phyloP scores from a whole-genome alignment of 2,888 invertebrate genomes.

The Epirrhoe tristata region DNA sequence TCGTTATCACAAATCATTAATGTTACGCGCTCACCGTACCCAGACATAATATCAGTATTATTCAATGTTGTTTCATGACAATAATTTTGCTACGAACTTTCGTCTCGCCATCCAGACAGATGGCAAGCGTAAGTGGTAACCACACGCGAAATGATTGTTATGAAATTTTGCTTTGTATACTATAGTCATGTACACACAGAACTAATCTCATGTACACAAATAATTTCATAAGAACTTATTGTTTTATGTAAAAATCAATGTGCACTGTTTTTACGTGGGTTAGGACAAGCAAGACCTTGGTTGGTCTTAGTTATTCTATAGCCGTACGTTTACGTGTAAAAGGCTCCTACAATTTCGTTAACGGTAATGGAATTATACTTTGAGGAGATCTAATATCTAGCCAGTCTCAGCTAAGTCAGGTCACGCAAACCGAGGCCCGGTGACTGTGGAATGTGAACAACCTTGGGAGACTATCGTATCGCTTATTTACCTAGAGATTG shows the following conservation, averaged over 20 bases:
- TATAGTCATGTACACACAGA: not conserved
- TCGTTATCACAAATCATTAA: slow-evolving; percentile 25
- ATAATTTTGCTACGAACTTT: slow-evolving; percentile 22
- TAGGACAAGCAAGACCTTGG: not conserved
- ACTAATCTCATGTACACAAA: no score
- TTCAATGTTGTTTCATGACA: slow-evolving; percentile 5
- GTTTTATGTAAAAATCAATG: not conserved
- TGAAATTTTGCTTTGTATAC: slow-evolving; percentile 2
- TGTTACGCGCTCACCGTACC: slow-evolving; percentile 4
- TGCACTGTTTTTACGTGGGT: not conserved
- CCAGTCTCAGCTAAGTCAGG: slow-evolving; percentile 50
- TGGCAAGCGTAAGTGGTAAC: slow-evolving; percentile 31
- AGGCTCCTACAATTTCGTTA: slow-evolving; percentile 36
- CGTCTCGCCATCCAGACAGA: slow-evolving; percentile 14
- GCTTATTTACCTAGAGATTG: slow-evolving; percentile 42
- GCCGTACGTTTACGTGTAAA: slow-evolving; percentile 4
- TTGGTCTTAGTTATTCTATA: not conserved
- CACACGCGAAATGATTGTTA: slow-evolving; percentile 20
- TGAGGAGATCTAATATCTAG: slow-evolving; percentile 48
- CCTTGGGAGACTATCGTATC: slow-evolving; percentile 56
- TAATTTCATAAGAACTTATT: not conserved
- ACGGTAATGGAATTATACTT: slow-evolving; percentile 43
- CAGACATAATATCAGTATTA: slow-evolving; percentile 9
- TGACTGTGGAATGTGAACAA: slow-evolving; percentile 69
- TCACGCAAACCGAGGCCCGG: slow-evolving; percentile 61